Evolutionary conservation across 2,888 invertebrate species (phyloP).

Genomic region (Iphiclides podalirius): DNA sequence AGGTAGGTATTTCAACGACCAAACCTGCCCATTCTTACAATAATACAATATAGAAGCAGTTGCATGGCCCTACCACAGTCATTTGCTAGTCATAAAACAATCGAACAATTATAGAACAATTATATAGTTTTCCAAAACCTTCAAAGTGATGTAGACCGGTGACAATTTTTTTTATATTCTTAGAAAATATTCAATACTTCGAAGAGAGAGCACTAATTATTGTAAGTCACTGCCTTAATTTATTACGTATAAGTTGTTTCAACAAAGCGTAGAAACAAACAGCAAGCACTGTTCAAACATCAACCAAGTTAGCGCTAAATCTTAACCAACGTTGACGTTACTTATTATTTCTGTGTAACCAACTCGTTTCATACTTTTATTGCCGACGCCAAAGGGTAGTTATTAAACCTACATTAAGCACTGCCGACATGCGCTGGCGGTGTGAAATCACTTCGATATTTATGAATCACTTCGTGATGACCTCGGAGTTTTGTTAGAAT

Average conservation of each 20-base stretch:
- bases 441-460: slow-evolving; percentile 21
- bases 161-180: no score
- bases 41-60: no score
- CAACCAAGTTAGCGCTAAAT: slow-evolving; percentile 9
- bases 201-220: neutral
- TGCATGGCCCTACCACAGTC: no score
- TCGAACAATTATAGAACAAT: no score
- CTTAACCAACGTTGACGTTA: slow-evolving; percentile 11
- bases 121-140: no score
- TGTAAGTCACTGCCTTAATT: slow-evolving; percentile 1
- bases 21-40: no score
- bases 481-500: slow-evolving; percentile 1
- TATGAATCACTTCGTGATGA: slow-evolving; percentile 20
- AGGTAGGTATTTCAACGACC: no score
- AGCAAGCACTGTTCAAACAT: slow-evolving; percentile 12
- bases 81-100: no score
- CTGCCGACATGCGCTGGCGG: slow-evolving; percentile 4
- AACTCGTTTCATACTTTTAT: slow-evolving; percentile 3
- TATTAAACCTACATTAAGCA: slow-evolving; percentile 27
- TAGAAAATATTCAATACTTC: no score
- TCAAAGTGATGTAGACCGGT: no score
- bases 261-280: slow-evolving; percentile 15
- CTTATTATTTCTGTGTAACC: slow-evolving; percentile 12
- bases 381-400: slow-evolving; percentile 11
- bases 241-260: slow-evolving; percentile 12